Evolutionary conservation across 1,140 invertebrate genomes (phyloP), one percentile per base, ranked within the genome.

Genomic region (Dufourea novaeangliae): DNA sequence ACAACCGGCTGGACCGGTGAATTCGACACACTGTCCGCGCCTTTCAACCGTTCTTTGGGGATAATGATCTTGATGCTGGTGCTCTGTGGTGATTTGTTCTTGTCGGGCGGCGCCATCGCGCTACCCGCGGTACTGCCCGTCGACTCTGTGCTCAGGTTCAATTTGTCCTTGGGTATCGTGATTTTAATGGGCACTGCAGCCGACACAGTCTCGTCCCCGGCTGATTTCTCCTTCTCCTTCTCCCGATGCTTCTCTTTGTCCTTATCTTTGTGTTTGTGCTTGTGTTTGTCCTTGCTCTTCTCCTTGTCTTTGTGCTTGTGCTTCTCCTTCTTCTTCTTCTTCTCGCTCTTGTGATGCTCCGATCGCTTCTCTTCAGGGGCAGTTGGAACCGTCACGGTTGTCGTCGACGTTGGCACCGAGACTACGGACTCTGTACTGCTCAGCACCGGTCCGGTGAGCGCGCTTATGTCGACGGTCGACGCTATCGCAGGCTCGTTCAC

Each of bases 301-400:
- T 94, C 94, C 77, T 95, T 95, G 46, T 95, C 94, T 86, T 95
- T 95, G 78, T 95, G 94, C 80, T 95, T 95, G 79, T 94, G 93
- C 77, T 94, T 94, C 64, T 94, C 93, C 74, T 95, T 94, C 46
- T 95, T 94, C 20, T 91, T 94, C 86, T 94, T 95, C 27, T 94
- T 94, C 81, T 95, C 95, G 61, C 95, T 94, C 85, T 95, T 95
- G 83, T 94, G 93, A 79, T 95, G 94, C 63, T 96, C 94, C 75
- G 94, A 94, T 82, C 94, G 94, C 82, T 95, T 95, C 86, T 94
- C 88, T 25, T 89, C 87, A 10, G 29, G 14, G 12, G 78, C 46
- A 0, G 62, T 46, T 20, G 29, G 34, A 34, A 63, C n/a, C 6
- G 73, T 68, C 12, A 84, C 20, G 0, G 86, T 69, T 1, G 85